Evolutionary conservation across 2,113 vertebrate species (phyloP), one percentile per base, ranked within the genome.

Genomic region (Erythrocercus mccallii): DNA sequence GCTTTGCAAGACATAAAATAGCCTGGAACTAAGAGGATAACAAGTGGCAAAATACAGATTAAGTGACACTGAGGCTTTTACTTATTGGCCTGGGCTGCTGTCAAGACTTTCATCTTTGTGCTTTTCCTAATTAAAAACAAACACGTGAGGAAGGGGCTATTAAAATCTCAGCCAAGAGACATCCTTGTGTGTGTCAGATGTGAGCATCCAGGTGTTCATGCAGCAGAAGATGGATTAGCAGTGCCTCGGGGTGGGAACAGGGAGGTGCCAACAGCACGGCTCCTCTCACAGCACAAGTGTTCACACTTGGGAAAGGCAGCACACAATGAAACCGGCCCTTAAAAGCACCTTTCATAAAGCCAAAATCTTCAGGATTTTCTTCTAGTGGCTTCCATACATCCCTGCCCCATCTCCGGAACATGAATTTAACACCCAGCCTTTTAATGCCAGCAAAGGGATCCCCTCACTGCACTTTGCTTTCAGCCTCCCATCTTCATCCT

Each of bases 11-110:
- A 90, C 83, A 88, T 64, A 92, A 76, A 86, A 87, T 69, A 97
- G 97, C 88, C 95, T 72, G 72, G 91, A 96, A 94, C 93, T 99
- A 99, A 99, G 98, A 99, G 98, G 99, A 99, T 99, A 98, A 99
- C 58, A 95, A 95, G 93, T 76, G 96, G 89, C 82, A 93, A 97
- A 92, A 96, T 74, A 87, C 92, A 98, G 98, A 98, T 99, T 99
- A 99, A 95, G 94, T 61, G 94, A 96, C 81, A 60, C 74, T 31
- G 13, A 84, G 60, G 95, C 61, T 76, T 90, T 56, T 94, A 62
- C 94, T 85, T 51, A 74, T 28, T 83, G 81, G 95, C 56, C 66
- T 16, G 24, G 23, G 62, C 80, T 72, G 56, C 22, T 66, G 51
- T 33, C 89, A 96, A 96, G 71, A 89, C 70, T 69, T 91, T 35